These are phyloP conservation scores for Notospermus geniculatus DNA, from an alignment of 1,140 invertebrate species.

Conservation along the genomic window DNA sequence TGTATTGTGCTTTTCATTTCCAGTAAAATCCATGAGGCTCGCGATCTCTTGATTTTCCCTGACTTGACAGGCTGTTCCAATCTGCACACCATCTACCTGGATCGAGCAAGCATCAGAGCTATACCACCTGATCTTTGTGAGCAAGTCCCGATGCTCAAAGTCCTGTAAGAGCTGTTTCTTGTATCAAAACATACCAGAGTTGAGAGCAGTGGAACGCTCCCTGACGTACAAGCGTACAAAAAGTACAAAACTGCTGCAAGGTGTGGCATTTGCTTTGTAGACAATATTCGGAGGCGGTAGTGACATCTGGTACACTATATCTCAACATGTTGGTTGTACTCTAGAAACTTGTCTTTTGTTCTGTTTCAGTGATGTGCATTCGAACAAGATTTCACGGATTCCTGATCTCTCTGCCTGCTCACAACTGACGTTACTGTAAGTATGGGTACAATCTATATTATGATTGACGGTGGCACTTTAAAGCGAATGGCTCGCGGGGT, in stretches of 20 bases:
- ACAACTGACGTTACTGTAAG: constrained; percentile 84
- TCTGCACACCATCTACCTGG: constrained; percentile 76
- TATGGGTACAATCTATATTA: constrained; percentile 51
- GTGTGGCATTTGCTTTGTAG: background rate
- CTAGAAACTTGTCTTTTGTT: background rate
- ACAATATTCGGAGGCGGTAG: too few relatives aligned
- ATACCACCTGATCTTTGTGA: constrained; percentile 76
- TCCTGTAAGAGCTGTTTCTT: constrained; percentile 67
- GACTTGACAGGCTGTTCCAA: constrained; percentile 73
- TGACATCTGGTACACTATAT: too few relatives aligned
- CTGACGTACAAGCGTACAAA: background rate
- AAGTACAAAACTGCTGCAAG: background rate
- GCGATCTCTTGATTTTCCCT: constrained; percentile 75
- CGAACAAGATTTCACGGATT: constrained; percentile 45
- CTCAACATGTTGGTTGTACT: background rate
- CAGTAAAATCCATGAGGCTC: constrained; percentile 83
- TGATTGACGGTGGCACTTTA: too few relatives aligned
- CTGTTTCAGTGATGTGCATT: constrained; percentile 55
- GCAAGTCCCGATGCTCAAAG: constrained; percentile 74
- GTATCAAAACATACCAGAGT: background rate
- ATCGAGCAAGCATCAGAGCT: constrained; percentile 71
- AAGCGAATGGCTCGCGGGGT: too few relatives aligned
- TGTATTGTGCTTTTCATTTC: constrained; percentile 12
- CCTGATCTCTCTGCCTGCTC: constrained; percentile 49
- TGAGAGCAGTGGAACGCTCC: background rate